Evolutionary conservation across 2,113 vertebrate species (phyloP), one percentile per base, ranked within the genome.

Genomic region (Setophaga petechia): DNA sequence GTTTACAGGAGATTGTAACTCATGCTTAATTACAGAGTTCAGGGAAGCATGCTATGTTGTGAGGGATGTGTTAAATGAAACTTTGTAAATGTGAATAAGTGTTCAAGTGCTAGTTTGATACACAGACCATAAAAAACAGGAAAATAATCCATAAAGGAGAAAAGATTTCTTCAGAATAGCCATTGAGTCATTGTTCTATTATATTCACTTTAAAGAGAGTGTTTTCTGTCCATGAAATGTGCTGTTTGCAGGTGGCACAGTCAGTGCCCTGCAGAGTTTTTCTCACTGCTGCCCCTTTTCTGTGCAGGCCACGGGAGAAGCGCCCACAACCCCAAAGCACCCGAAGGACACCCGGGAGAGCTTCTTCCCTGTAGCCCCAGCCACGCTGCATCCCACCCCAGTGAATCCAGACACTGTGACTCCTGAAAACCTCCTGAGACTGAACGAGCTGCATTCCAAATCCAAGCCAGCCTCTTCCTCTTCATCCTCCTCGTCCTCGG

Each of bases 241-340:
- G 15, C 31, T 78, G 73, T 31, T 33, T 75, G 54, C 73, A 66
- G 52, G 77, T 33, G 58, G 33, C 39, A 14, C 20, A 87, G 28
- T 67, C 65, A 6, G n/a, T 65, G 65, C 8, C 15, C 3, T 1
- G 3, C 21, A 33, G 73, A 15, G 28, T 3, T 75, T 84, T 66
- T 65, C 87, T 95, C 80, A 93, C 84, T 67, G n/a, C 44, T 92
- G 24, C 12, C 33, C 59, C n/a, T 46, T 44, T 22, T 54, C 39
- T 5, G 12, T 86, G 54, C 96, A 99, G 99, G 95, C 97, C 37
- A 96, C 98, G 8, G 98, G 97, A 80, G 99, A 99, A 73, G 95
- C 98, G 2, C 99, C 99, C 12, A 98, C 98, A 76, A 99, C 99
- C 23, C 99, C 99, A 43, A 99, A 99, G 93, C 98, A 98, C 90